phyloP scores from a whole-genome alignment of 2,888 invertebrate species.

The Bellardia pandia region DNA sequence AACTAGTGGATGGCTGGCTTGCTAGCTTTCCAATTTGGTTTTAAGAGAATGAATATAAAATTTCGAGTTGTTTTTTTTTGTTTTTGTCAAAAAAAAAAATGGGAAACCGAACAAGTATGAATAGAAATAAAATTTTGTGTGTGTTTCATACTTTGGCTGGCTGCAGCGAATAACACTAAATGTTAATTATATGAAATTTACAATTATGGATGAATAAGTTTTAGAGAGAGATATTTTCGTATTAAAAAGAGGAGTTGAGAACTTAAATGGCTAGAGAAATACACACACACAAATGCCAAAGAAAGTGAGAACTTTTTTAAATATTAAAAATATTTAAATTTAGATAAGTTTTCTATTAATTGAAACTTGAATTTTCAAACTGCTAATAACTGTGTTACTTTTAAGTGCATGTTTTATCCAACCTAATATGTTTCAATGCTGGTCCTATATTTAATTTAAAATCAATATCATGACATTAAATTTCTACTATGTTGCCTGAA shows the following conservation, averaged over 20 bases:
- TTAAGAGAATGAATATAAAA: conserved; percentile 29
- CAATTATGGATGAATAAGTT: conserved; percentile 71
- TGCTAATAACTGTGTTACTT: too few relatives aligned
- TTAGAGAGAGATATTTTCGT: conserved; percentile 5
- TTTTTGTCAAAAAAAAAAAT: conserved; percentile 4
- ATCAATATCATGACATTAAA: conserved; percentile 60
- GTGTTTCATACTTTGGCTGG: conserved; percentile 39
- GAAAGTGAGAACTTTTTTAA: not conserved
- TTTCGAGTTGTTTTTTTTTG: not conserved
- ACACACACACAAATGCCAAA: not conserved
- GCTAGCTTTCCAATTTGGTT: conserved; percentile 20
- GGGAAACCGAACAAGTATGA: conserved; percentile 50
- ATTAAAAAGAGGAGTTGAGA: not conserved
- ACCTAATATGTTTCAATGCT: not conserved
- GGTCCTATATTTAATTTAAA: conserved; percentile 31
- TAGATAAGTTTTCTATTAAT: not conserved
- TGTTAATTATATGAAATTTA: conserved; percentile 70
- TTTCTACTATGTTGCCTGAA: conserved; percentile 51
- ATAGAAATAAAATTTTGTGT: conserved; percentile 49
- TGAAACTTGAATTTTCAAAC: too few relatives aligned
- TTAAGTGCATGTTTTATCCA: not conserved
- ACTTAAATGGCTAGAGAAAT: not conserved
- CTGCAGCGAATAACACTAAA: conserved; percentile 69
- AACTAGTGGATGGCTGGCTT: conserved; percentile 22
- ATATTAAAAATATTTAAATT: not conserved